Percentiles rank a stretch among this genome's conserved stretches.
Evolutionary conservation across 2,797 vertebrate species (phyloP).

Genomic region (Tadarida brasiliensis): DNA sequence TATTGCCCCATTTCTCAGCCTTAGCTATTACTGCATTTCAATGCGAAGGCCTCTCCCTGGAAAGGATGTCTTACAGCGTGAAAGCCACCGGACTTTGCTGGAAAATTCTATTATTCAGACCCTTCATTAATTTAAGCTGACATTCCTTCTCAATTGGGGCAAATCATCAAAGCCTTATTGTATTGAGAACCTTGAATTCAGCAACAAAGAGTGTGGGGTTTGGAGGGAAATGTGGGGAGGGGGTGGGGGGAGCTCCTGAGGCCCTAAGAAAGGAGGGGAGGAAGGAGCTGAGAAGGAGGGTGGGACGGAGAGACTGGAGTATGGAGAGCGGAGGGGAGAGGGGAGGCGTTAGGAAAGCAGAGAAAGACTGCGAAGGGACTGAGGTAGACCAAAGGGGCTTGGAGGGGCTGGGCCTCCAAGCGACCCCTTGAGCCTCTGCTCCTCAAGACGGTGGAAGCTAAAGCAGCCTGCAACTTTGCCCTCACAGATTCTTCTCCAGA

Average conservation of each 20-base stretch:
- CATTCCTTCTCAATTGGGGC: conserved; percentile 72
- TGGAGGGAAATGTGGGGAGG: background rate
- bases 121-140: conserved; percentile 79
- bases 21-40: conserved; percentile 39
- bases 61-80: conserved; percentile 29
- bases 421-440: background rate
- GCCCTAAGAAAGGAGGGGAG: background rate
- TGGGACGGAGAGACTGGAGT: background rate
- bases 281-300: background rate
- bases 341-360: background rate
- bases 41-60: conserved; percentile 37
- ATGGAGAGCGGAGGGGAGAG: background rate
- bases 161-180: conserved; percentile 75
- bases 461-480: background rate
- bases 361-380: background rate
- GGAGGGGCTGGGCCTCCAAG: background rate
- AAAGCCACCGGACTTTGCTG: conserved; percentile 63
- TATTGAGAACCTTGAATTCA: conserved; percentile 75
- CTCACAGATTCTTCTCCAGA: background rate
- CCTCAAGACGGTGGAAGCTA: background rate
- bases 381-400: background rate
- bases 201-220: conserved; percentile 66
- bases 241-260: background rate
- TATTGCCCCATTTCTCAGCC: conserved; percentile 62
- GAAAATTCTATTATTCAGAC: conserved; percentile 67